Evolutionary conservation across 2,113 vertebrate genomes (phyloP), one percentile per base, ranked within the genome.

Genomic region (Serilophus lunatus): DNA sequence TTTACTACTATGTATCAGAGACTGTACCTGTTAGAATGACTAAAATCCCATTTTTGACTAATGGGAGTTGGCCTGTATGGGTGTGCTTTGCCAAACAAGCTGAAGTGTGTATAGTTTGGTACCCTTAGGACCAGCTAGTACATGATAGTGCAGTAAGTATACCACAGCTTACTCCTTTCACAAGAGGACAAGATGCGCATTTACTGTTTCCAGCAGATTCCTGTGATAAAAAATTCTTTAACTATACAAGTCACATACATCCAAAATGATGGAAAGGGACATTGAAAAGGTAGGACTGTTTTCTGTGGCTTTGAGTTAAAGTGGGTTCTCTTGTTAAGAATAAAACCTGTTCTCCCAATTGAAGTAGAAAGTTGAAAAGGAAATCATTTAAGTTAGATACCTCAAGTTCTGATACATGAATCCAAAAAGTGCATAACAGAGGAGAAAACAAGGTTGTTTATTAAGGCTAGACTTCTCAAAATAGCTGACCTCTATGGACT

Each of bases 371-470:
- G 57, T n/a, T 59, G 42, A 86, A 92, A 87, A 95, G 59, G 0
- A 68, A 82, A 53, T 47, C 0, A 6, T 78, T 86, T 66, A 49
- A 77, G 25, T 66, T 9, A 31, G 18, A 19, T 45, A 22, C 7
- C 17, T 65, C 25, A 69, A 22, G 38, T 85, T 68, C 33, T 64
- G 50, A 69, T 28, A 76, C 49, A 60, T 2, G 2, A 79, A 88
- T 89, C 86, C 66, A 86, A 56, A 93, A 96, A 78, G 35, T 40
- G 89, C 80, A 87, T 85, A 88, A 85, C 59, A 33, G 49, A 95
- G 85, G 63, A 92, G 65, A 93, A 94, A 94, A 82, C 80, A 95
- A 93, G 80, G 56, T 89, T 90, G 78, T 81, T 95, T 93, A 85
- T 70, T 91, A 68, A 85, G 94, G 24, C 63, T 59, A 20, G 77